Evolutionary conservation across 2,888 invertebrate genomes (phyloP), one percentile per base, ranked within the genome.

Genomic region (Rhabditoides inermis): DNA sequence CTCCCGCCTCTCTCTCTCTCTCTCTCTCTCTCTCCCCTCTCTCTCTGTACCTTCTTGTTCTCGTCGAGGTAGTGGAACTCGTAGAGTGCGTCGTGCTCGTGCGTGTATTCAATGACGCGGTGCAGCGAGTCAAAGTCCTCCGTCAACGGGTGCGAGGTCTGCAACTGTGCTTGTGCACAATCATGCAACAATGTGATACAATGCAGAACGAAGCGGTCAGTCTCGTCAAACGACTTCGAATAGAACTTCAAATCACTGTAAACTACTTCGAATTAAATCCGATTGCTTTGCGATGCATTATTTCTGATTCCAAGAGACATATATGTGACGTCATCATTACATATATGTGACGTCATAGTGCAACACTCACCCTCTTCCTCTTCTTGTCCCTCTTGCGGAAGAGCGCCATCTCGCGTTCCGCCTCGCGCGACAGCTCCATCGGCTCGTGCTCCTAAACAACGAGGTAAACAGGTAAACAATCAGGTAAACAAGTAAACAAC

Each of bases 61-160:
- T 86, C 85, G 77, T 90, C 89, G 77, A 87, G 84, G 77, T 90
- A 91, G 79, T 90, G 90, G 79, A 88, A 90, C 0, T 89, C 86
- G 82, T 90, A 87, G 7, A 88, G 81, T 0, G 90, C 86, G 68
- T 91, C 90, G 73, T 90, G 88, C 68, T 88, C 85, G 41, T 86
- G 82, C 49, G 89, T 88, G 67, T 87, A 87, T 60, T 82, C 79
- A 3, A 84, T 75, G 51, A 83, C 81, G 66, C 82, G 79, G 45
- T 83, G 82, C 61, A 83, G 81, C 0, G 82, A 81, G 66, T 83
- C 82, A 46, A 81, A 79, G 45, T 70, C 70, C n/a, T n/a, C n/a
- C n/a, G n/a, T n/a, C n/a, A n/a, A n/a, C n/a, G n/a, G n/a, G n/a
- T n/a, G n/a, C n/a, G n/a, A n/a, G n/a, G n/a, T n/a, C n/a, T n/a